These are phyloP conservation scores for Drosophila meridiana DNA, from an alignment of 2,888 invertebrate species.

Conservation along the genomic window DNA sequence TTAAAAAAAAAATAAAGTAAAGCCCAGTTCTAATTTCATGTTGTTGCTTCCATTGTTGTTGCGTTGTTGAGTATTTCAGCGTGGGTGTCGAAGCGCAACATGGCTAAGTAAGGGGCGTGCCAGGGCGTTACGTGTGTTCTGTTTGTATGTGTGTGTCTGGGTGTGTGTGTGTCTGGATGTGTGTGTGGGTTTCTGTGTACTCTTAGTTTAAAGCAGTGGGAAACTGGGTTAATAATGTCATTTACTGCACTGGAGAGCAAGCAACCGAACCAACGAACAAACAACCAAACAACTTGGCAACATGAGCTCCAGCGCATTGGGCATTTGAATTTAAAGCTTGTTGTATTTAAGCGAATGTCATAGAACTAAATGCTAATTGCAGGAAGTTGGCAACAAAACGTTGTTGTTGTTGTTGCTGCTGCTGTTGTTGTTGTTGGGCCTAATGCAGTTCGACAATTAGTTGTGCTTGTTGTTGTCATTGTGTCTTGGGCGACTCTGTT, in stretches of 20 bases:
- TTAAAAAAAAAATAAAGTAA: not conserved
- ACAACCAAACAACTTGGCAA: constrained; percentile 40
- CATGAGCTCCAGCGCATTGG: constrained; percentile 33
- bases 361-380: constrained; percentile 54
- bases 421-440: constrained; percentile 9
- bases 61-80: constrained; percentile 35
- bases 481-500: constrained; percentile 24
- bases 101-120: constrained; percentile 33
- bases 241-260: constrained; percentile 69
- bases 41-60: constrained; percentile 9
- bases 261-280: constrained; percentile 14
- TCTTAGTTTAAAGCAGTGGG: constrained; percentile 47
- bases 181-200: not conserved
- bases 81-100: constrained; percentile 73
- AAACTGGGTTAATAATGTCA: constrained; percentile 79
- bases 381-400: constrained; percentile 41
- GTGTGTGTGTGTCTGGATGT: not conserved
- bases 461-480: constrained; percentile 11
- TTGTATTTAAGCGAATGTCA: constrained; percentile 39
- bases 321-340: constrained; percentile 54
- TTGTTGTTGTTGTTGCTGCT: not conserved
- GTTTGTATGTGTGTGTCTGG: not conserved
- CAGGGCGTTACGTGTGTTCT: constrained; percentile 22
- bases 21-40: not conserved
- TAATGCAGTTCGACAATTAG: constrained; percentile 32